A percentile compares a stretch with the other conserved stretches of the same genome.
These are phyloP conservation scores for Platysteira castanea DNA, from an alignment of 2,113 vertebrate genomes.

Conservation along the genomic window DNA sequence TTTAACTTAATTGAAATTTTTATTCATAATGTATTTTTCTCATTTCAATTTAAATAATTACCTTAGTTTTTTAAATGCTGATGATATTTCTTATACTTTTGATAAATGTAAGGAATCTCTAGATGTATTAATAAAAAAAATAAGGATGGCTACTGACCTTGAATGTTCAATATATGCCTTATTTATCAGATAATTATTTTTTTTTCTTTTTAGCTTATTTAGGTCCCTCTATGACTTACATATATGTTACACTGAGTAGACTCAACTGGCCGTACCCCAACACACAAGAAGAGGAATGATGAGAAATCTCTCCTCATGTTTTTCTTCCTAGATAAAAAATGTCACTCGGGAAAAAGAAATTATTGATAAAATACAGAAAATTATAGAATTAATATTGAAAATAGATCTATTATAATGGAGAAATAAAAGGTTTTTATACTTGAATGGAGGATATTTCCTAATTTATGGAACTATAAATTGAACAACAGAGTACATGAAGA, in stretches of 20 bases:
- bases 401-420: not conserved
- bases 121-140: not conserved
- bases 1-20: not conserved
- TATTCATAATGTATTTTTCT: not conserved
- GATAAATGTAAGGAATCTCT: not conserved
- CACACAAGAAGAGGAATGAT: not conserved
- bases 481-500: not conserved
- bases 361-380: not conserved
- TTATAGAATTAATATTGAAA: not conserved
- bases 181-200: not conserved
- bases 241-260: not conserved
- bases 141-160: not conserved
- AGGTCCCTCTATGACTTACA: not conserved
- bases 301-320: not conserved
- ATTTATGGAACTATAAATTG: not conserved
- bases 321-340: not conserved
- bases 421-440: not conserved
- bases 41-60: not conserved
- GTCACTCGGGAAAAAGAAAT: accelerated
- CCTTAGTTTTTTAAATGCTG: not conserved
- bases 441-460: not conserved
- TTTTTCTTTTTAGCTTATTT: not conserved
- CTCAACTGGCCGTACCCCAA: not conserved
- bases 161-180: not conserved
- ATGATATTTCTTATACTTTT: not conserved